Evolutionary conservation across 2,113 vertebrate species (phyloP), one percentile per base, ranked within the genome.

Genomic region (Marmota monax): DNA sequence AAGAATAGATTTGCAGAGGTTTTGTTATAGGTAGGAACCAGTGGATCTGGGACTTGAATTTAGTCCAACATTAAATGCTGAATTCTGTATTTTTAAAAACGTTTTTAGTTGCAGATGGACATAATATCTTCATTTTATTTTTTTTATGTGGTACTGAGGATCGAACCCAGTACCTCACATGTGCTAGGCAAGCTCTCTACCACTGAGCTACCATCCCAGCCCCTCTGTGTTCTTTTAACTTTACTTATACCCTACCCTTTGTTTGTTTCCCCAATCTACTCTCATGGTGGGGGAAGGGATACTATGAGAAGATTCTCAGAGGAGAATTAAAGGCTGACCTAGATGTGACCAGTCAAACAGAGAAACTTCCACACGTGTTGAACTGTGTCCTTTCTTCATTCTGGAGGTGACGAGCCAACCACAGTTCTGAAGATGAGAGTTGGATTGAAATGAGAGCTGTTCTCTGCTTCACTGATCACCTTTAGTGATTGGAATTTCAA

Each of bases 401-500:
- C 63, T 69, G 29, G 34, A 48, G 29, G 25, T 51, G 70, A 65
- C 70, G 42, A 20, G 45, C 63, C 70, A 82, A 39, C 69, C 51
- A 8, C 4, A 2, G 51, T 37, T 53, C 85, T 84, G 78, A 67
- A 12, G 76, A 56, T 5, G 69, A 82, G 34, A 87, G 58, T 18
- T 65, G 13, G 76, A 70, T 2, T 67, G n/a, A 45, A 53, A 58
- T 32, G 74, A 94, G 83, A 82, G 72, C n/a, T 53, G 18, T 84
- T 95, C 42, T 93, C 69, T 73, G 23, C 73, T 34, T 94, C 70
- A 84, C 89, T 39, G 89, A 93, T 94, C 95, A 74, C 92, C 72
- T 90, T 87, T 25, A 89, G 84, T 92, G 93, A 93, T 4, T 91
- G 29, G 89, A 97, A 98, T 97, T 96, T 97, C 92, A 93, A 97